phyloP scores from a whole-genome alignment of 2,888 invertebrate species.

The Drosophila kambysellisi region DNA sequence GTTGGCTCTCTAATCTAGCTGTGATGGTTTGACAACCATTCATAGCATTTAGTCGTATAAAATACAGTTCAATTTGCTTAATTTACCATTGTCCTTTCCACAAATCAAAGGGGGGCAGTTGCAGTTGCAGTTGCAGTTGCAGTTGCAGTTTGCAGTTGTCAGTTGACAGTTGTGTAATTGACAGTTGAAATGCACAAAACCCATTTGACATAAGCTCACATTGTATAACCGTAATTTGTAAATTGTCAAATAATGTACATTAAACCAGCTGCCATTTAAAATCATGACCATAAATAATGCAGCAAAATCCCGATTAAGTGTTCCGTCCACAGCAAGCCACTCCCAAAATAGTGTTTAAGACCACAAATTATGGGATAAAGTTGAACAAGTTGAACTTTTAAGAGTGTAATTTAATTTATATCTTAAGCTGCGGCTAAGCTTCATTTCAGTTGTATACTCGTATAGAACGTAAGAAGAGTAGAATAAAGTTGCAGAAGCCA shows the following conservation, averaged over 20 bases:
- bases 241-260: conserved; percentile 49
- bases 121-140: conserved; percentile 2
- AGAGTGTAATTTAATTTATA: not conserved
- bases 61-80: conserved; percentile 59
- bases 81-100: conserved; percentile 39
- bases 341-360: not conserved
- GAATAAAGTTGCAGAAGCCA: too few species aligned
- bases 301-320: conserved; percentile 24
- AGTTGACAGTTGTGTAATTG: conserved; percentile 68
- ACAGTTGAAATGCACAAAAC: conserved; percentile 58
- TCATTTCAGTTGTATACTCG: not conserved
- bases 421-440: not conserved
- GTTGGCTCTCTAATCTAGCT: conserved; percentile 50
- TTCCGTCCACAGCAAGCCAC: not conserved
- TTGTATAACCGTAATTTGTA: conserved; percentile 54
- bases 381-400: not conserved
- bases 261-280: conserved; percentile 43
- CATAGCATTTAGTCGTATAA: conserved; percentile 42
- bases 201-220: conserved; percentile 51
- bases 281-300: conserved; percentile 39
- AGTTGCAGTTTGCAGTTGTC: conserved; percentile 52
- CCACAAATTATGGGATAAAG: not conserved
- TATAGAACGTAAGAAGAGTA: too few species aligned
- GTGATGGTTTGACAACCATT: conserved; percentile 60
- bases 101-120: conserved; percentile 23